These are phyloP conservation scores for Scatophagus argus DNA, from an alignment of 2,113 vertebrate species.

Conservation along the genomic window DNA sequence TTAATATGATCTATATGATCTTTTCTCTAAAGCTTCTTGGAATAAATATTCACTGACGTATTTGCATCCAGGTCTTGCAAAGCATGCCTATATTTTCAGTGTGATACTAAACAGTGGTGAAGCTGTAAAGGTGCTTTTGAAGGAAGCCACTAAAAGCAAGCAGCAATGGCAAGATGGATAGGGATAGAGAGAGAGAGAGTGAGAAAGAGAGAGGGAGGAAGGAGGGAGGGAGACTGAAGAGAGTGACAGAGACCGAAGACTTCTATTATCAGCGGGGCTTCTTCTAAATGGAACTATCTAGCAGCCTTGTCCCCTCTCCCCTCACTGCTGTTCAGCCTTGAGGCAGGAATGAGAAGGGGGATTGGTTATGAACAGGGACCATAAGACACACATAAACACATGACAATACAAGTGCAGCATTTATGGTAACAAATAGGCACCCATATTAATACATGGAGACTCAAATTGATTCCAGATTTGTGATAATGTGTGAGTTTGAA, in stretches of 20 bases:
- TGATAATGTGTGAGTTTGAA: not conserved
- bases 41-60: slow-evolving; percentile 9
- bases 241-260: slow-evolving; percentile 76
- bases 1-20: slow-evolving; percentile 21
- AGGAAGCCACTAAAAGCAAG: slow-evolving; percentile 64
- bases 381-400: slow-evolving; percentile 38
- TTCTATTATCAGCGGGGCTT: slow-evolving; percentile 79
- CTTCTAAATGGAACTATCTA: slow-evolving; percentile 76
- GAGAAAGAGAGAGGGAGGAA: slow-evolving; percentile 24
- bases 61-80: slow-evolving; percentile 14
- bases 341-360: slow-evolving; percentile 31
- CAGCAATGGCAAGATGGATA: no score
- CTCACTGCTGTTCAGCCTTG: slow-evolving; percentile 65
- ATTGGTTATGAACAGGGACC: slow-evolving; percentile 5
- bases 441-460: not conserved
- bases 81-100: slow-evolving; percentile 27
- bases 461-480: not conserved
- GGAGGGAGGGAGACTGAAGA: slow-evolving; percentile 24
- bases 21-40: not conserved
- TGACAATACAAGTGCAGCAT: not conserved
- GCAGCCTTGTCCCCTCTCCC: slow-evolving; percentile 64
- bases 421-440: not conserved
- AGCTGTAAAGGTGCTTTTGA: slow-evolving; percentile 37
- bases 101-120: slow-evolving; percentile 30
- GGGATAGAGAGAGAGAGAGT: slow-evolving; percentile 9